phyloP scores from a whole-genome alignment of 2,113 vertebrate species.

The Tragelaphus imberbis region DNA sequence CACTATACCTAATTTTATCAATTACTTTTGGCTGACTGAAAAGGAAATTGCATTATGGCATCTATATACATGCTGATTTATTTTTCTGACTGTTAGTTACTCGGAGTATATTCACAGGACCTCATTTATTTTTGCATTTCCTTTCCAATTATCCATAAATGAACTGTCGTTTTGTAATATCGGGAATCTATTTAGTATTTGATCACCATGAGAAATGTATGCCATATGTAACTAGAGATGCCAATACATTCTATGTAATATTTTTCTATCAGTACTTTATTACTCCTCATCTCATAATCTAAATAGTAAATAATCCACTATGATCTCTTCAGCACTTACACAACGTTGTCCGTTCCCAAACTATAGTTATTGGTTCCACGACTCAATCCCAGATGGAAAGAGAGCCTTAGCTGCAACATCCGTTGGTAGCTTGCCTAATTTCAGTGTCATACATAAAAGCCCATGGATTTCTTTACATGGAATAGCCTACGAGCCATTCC shows the following conservation, averaged over 20 bases:
- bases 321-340: background rate
- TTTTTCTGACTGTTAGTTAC: conserved; percentile 8
- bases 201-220: background rate
- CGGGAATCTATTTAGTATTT: conserved; percentile 19
- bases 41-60: conserved; percentile 28
- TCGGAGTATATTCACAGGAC: background rate
- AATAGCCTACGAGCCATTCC: background rate
- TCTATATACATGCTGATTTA: background rate
- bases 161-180: conserved; percentile 22
- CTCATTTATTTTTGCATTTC: conserved; percentile 54
- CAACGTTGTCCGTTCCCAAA: background rate
- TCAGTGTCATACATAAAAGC: background rate
- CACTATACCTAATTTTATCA: conserved; percentile 33
- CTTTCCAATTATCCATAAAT: conserved; percentile 23
- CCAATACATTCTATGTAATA: background rate
- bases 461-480: background rate
- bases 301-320: background rate
- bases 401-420: background rate
- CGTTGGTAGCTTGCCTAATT: background rate
- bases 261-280: background rate
- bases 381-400: background rate
- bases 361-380: background rate
- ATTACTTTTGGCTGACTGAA: conserved; percentile 28
- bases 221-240: background rate
- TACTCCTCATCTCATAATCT: background rate